Base-by-base conservation (phyloP, 2,113 vertebrate genomes). In the Triplophysa tibetana region DNA sequence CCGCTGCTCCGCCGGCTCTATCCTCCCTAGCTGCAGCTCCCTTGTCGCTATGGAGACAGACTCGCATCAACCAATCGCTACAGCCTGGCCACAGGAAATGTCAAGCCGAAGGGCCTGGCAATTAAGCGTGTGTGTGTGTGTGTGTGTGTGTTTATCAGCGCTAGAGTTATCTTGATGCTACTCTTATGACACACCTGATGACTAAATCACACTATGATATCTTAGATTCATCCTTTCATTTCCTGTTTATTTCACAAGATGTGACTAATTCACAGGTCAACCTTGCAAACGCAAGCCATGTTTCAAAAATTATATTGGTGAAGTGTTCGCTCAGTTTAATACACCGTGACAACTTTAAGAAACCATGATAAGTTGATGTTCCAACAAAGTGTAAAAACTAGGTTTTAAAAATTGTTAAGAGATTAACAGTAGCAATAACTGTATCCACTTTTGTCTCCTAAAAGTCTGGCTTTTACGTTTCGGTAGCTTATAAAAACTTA, bases 1-100 rank as follows among this genome's bases (percentile, higher is more conserved):
- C 60, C 54, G 54, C 70, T 48, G 60, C 73, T 56, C 19, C 8
- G 21, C 60, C 11, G 60, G 70, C 68, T 54, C 56, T 67, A 58
- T 69, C 77, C 65, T 73, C 75, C 68, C 64, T 73, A 83, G 85
- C 75, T 79, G 73, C 85, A 84, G 81, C 70, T 80, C 77, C n/a
- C 2, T 12, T 0, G 66, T 90, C 79, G 81, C 87, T 85, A 84
- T 87, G 85, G 88, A 81, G 86, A 85, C 88, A 72, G 75, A 79
- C 63, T 69, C 66, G 43, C 72, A 60, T 80, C 75, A 43, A 14
- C 85, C 78, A 81, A 83, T 85, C 52, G 14, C 73, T 3, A 17
- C 54, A 73, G 54, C 84, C 70, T 50, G 75, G 48, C 85, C 82
- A 58, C 81, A 76, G 81, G 80, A 86, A 87, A 87, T 88, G 88